Evolutionary conservation across 2,797 vertebrate genomes (phyloP), one percentile per base, ranked within the genome.

Genomic region (Moxostoma hubbsi): DNA sequence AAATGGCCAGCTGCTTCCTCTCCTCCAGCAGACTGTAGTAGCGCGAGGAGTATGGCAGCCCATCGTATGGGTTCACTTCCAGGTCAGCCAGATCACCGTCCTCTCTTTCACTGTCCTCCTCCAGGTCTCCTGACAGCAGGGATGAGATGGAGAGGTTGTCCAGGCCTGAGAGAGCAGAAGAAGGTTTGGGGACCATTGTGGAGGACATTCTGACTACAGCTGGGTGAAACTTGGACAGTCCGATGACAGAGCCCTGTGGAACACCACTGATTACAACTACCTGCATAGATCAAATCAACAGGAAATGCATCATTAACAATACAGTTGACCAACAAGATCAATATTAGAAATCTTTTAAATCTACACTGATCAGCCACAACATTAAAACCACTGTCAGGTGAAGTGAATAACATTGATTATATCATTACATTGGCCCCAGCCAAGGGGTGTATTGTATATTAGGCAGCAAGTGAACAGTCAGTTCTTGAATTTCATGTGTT

Each of bases 11-110:
- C 66, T 55, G 80, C 5, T 86, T 90, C 13, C 96, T 92, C 89
- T 93, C 92, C 75, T 93, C 92, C 89, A 98, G 92, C 49, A 98
- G 90, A 73, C 94, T 79, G 6, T 97, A 97, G 90, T 98, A 99
- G 0, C 94, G 94, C 0, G 97, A 98, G 2, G 97, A 98, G 84
- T 95, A 98, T 43, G 97, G 97, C 73, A 99, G 91, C 16, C 97
- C 95, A 0, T 99, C 97, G 5, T 96, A 99, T 0, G 97, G 97
- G 88, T 99, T 99, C 85, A 96, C 94, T 84, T 98, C 97, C 86
- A 98, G 88, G 76, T 96, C 96, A 0, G 90, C 90, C 1, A 91
- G 85, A 0, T 87, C 82, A 1, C 89, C 89, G 0, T 82, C 90
- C 45, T 12, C 84, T 1, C 65, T 79, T 0, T 74, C 90, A 0